These are phyloP conservation scores for Steinernema khuongi DNA, from an alignment of 1,140 invertebrate species.

Conservation along the genomic window DNA sequence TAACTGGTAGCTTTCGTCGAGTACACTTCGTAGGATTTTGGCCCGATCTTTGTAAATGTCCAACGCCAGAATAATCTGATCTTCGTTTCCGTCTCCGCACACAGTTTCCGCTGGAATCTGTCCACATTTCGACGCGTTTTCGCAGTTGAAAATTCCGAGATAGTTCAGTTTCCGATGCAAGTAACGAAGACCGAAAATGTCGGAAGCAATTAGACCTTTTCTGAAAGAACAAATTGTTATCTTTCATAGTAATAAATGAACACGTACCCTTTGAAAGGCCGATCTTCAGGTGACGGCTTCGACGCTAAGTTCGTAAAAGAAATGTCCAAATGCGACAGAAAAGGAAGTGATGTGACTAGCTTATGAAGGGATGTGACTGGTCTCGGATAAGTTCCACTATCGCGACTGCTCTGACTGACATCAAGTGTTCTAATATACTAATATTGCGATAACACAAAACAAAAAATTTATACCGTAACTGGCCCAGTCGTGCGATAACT, in stretches of 20 bases:
- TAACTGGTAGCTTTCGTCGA: constrained; percentile 84
- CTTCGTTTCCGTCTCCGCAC: constrained; percentile 78
- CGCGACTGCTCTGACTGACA: constrained; percentile 69
- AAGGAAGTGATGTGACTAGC: constrained; percentile 70
- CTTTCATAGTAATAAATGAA: constrained; percentile 12
- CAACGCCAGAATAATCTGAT: constrained; percentile 76
- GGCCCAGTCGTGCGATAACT: constrained; percentile 64
- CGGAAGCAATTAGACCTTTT: constrained; percentile 12
- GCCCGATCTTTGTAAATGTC: constrained; percentile 69
- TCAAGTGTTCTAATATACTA: constrained; percentile 70
- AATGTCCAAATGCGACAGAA: constrained; percentile 77
- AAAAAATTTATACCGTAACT: constrained; percentile 60
- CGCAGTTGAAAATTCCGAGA: constrained; percentile 80
- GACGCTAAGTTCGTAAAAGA: constrained; percentile 82
- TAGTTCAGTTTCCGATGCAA: constrained; percentile 74
- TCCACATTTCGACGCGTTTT: constrained; percentile 76
- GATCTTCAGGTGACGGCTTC: constrained; percentile 60
- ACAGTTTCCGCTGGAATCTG: constrained; percentile 71
- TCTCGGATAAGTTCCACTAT: constrained; percentile 66
- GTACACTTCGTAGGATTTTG: constrained; percentile 72
- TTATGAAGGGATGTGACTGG: constrained; percentile 68
- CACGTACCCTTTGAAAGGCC: constrained; percentile 23
- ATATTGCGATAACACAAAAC: neutral
- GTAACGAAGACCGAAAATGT: constrained; percentile 37
- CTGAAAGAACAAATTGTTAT: neutral